Base-by-base conservation (phyloP, 2,113 vertebrate genomes). In the Odontesthes bonariensis region DNA sequence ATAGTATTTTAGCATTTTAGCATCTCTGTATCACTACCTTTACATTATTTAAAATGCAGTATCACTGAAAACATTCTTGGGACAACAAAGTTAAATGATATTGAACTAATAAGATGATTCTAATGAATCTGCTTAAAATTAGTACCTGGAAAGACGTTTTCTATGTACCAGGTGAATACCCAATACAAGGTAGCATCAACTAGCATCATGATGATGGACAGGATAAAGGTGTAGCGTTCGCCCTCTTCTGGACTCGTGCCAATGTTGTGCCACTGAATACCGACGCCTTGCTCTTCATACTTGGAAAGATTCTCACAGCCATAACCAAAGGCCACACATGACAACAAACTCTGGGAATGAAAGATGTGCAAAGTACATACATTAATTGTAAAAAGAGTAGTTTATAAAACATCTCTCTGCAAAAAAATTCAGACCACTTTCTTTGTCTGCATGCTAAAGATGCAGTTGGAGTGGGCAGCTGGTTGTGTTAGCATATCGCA, bases 161-260 rank as follows among this genome's bases (percentile, higher is more conserved):
- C 97, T 19, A 99, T 97, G 92, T 99, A 99, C 96, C 97, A 99
- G 0, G 97, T 99, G 92, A 99, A 95, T 32, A 96, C 77, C 51
- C 95, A 96, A 63, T 99, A 97, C 0, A 99, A 56, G 33, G 93
- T 75, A 1, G 95, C 82, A 31, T 99, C 98, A 0, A 96, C 77
- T 4, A 99, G 87, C 98, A 99, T 98, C 95, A 99, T 97, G 82
- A 91, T 53, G 23, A 96, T 93, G 0, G 98, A 96, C 1, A 95
- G 90, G 16, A 95, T 89, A 75, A 99, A 96, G 88, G 88, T 98
- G 90, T 98, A 98, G 69, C 86, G 88, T 1, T 96, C 95, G 22
- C 94, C 95, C 49, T 98, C 94, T 60, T 96, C 60, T 0, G 97
- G 96, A 84, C 95, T 98, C 64, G 89, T 65, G 70, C 92, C 90